Base-by-base conservation (phyloP, 2,888 invertebrate species). In the Agrotis clavis region DNA sequence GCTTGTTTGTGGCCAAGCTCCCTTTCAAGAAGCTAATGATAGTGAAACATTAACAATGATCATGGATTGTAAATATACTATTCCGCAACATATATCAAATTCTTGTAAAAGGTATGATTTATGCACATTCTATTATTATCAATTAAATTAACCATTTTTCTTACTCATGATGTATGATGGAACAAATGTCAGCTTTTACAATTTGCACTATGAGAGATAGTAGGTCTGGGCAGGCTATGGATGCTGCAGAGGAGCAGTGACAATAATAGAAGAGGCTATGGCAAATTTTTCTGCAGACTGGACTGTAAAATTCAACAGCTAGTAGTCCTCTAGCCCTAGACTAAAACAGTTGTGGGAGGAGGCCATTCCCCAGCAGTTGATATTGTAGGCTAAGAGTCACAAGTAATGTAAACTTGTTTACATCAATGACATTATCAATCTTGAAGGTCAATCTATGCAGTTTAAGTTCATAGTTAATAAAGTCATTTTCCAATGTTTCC, bases 31-130 rank as follows among this genome's bases (percentile, higher is more conserved):
- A 96, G 99, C 99, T 47, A 99, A 99, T 94, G 99, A 99, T 95
- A 99, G 99, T 89, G 99, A 99, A 97, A 99, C 99, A 0, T 96
- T 99, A 69, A 99, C 99, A 47, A 99, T 99, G 99, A 99, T 99
- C 84, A 99, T 99, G 98, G 99, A 99, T 95, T 99, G 99, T 96
- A 99, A 99, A 96, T 99, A 99, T 93, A 98, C 98, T 73, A 98
- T 99, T 89, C 99, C 99, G 68, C 94, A 97, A 45, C 98, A 99
- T 94, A 98, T 99, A 82, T 98, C 99, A 16, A 96, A 97, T 67
- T 97, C 97, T 75, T 99, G 99, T 94, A 97, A 98, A 96, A 97
- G 97, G 98, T 98, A 88, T 63, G 62, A 53, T 47, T 60, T 53
- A 45, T 47, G 30, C 35, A 25, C 21, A 45, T 1, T 59, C 0